Conservation (phyloP, 2,888 invertebrate species). For the Ochropleura plecta region DNA sequence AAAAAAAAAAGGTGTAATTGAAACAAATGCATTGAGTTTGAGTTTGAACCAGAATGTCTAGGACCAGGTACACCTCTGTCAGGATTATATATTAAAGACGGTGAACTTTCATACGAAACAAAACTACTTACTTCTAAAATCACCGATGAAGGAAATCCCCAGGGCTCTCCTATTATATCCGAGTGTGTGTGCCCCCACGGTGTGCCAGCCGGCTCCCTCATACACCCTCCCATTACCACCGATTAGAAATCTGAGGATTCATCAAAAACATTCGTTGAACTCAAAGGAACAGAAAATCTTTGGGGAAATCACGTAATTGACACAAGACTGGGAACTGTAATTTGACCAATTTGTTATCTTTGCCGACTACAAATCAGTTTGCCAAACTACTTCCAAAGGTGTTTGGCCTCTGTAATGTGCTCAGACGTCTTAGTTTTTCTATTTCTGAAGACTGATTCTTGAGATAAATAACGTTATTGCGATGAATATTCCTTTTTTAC, state of each 20-base stretch:
- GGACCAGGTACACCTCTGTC: no score
- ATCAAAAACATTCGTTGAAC: constrained; percentile 48
- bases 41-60: no score
- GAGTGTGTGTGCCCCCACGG: constrained; percentile 90
- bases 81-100: neutral
- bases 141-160: constrained; percentile 91
- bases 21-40: no score
- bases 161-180: constrained; percentile 89
- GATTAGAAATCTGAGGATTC: constrained; percentile 87
- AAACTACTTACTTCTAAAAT: constrained; percentile 84
- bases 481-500: neutral
- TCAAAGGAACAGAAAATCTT: constrained; percentile 20
- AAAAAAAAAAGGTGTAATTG: no score
- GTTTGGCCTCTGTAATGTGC: constrained; percentile 1
- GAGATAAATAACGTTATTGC: neutral
- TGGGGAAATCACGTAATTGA: constrained; percentile 52
- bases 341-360: constrained; percentile 29
- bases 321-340: constrained; percentile 28
- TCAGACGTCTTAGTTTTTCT: constrained; percentile 6
- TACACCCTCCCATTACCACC: constrained; percentile 91
- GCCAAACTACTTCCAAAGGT: constrained; percentile 20
- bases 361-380: constrained; percentile 28
- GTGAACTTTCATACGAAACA: neutral
- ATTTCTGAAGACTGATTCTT: neutral
- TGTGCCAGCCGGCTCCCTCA: constrained; percentile 91